Evolutionary conservation across 2,888 invertebrate genomes (phyloP).

Genomic region (Carcina quercana): DNA sequence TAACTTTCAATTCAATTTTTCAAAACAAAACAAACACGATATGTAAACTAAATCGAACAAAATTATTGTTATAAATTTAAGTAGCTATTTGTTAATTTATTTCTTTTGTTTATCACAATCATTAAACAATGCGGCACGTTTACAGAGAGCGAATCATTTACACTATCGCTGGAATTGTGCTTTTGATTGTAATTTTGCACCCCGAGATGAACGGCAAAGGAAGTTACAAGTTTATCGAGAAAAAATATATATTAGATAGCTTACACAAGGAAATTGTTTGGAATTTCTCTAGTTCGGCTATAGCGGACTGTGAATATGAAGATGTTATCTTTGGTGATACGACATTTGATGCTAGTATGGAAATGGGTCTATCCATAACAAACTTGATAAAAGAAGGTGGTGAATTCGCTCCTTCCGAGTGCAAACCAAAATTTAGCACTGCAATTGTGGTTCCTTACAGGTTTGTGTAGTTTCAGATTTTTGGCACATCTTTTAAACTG

Average conservation of each 20-base stretch:
- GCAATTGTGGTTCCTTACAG: slow-evolving; percentile 89
- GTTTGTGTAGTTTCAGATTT: too few species aligned
- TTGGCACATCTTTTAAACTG: too few species aligned
- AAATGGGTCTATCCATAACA: slow-evolving; percentile 48
- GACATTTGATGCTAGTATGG: slow-evolving; percentile 39
- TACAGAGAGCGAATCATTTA: too few species aligned
- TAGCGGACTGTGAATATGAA: slow-evolving; percentile 50
- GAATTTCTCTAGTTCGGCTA: slow-evolving; percentile 59
- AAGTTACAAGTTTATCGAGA: slow-evolving; percentile 60
- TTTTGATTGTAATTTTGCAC: slow-evolving; percentile 42
- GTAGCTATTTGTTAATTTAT: too few species aligned
- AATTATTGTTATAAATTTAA: too few species aligned
- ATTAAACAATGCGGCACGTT: too few species aligned
- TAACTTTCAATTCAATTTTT: too few species aligned
- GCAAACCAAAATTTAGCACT: slow-evolving; percentile 76
- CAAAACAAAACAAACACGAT: too few species aligned
- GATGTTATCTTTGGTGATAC: slow-evolving; percentile 48
- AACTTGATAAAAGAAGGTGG: slow-evolving; percentile 57
- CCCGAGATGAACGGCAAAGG: slow-evolving; percentile 39
- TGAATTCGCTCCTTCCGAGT: slow-evolving; percentile 51
- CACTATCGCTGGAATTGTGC: slow-evolving; percentile 27
- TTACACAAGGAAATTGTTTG: slow-evolving; percentile 47
- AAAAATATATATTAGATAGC: slow-evolving; percentile 49
- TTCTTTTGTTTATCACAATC: too few species aligned
- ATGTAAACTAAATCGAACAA: too few species aligned